phyloP scores from a whole-genome alignment of 2,113 vertebrate genomes.

The Trematomus loennbergii region DNA sequence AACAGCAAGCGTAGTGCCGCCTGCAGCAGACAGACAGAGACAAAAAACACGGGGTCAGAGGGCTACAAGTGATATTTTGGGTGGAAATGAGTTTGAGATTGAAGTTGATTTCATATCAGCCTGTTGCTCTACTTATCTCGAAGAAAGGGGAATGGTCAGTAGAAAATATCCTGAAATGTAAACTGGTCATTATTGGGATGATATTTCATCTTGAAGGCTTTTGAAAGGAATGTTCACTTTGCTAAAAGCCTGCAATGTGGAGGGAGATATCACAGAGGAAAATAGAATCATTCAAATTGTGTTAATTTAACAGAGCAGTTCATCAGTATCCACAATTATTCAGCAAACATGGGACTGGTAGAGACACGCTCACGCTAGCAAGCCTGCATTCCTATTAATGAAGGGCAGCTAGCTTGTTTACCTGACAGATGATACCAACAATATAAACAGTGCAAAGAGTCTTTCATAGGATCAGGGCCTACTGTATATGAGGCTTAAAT shows the following conservation, averaged over 20 bases:
- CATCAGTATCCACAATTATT: neutral
- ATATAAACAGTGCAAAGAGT: neutral
- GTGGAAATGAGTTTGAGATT: conserved; percentile 52
- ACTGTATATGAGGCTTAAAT: neutral
- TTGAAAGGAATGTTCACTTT: conserved; percentile 9
- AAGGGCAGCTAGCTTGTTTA: neutral
- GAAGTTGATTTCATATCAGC: conserved; percentile 45
- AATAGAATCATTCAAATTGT: neutral
- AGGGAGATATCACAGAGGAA: neutral
- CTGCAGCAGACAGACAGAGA: conserved; percentile 31
- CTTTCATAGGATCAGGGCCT: neutral
- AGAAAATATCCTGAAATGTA: neutral
- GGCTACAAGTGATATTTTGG: conserved; percentile 43
- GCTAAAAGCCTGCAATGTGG: neutral
- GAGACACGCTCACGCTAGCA: neutral
- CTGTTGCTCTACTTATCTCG: conserved; percentile 37
- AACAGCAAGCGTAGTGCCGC: conserved; percentile 21
- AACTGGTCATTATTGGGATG: neutral
- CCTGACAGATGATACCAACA: neutral
- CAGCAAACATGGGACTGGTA: neutral
- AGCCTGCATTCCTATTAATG: neutral
- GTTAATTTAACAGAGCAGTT: neutral
- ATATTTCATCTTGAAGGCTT: neutral
- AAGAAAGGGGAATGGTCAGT: neutral
- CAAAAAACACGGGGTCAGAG: conserved; percentile 33